Conservation (phyloP, 2,888 invertebrate genomes). For the Oegoconia quadripuncta region DNA sequence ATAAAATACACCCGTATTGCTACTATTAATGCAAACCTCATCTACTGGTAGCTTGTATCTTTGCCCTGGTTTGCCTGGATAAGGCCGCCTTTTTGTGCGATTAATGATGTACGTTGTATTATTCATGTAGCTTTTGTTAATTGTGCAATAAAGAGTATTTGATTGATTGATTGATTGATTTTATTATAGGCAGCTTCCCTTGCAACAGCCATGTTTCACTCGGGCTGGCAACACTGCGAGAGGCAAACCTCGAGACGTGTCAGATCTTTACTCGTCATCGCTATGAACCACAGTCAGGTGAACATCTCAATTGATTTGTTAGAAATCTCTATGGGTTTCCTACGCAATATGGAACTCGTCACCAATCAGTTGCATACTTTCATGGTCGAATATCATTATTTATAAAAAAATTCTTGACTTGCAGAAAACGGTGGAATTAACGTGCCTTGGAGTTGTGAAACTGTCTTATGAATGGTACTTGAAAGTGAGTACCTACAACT, state of each 20-base stretch:
- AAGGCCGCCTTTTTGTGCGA: too few species aligned
- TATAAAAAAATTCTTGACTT: background rate
- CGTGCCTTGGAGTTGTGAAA: constrained; percentile 1
- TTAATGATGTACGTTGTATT: too few species aligned
- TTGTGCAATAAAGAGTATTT: background rate
- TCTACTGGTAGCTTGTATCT: too few species aligned
- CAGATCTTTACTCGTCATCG: constrained; percentile 1
- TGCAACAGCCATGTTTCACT: constrained; percentile 6
- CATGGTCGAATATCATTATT: background rate
- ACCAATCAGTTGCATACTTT: background rate
- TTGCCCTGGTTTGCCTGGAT: too few species aligned
- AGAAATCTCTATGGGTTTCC: background rate
- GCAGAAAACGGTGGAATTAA: constrained; percentile 1
- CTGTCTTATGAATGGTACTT: background rate
- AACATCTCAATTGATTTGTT: background rate
- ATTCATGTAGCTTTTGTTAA: background rate
- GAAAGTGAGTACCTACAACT: background rate
- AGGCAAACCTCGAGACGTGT: background rate
- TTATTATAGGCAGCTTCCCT: constrained; percentile 2
- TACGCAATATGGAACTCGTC: background rate
- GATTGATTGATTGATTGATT: background rate
- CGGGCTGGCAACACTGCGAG: constrained; percentile 7
- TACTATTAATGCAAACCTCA: too few species aligned
- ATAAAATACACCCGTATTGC: too few species aligned
- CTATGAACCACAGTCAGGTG: constrained; percentile 5